Evolutionary conservation across 2,888 invertebrate species (phyloP).

Genomic region (Stenoptilia bipunctidactyla): DNA sequence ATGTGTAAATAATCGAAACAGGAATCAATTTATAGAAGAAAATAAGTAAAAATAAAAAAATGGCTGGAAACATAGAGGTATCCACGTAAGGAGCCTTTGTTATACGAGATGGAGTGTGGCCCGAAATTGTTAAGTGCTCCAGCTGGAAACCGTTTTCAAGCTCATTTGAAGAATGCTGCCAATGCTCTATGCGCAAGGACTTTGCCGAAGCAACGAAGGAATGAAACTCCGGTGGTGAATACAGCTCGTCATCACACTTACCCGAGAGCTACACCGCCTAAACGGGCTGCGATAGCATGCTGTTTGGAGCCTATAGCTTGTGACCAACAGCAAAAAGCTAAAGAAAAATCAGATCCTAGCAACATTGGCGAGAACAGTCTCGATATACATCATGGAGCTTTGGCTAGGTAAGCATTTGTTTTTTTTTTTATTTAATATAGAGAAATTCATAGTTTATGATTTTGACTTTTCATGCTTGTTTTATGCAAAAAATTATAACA

Average conservation of each 20-base stretch:
- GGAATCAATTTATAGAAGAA: no score
- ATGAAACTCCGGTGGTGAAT: slow-evolving; percentile 32
- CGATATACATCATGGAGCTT: slow-evolving; percentile 39
- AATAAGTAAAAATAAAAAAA: slow-evolving; percentile 18
- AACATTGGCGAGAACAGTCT: slow-evolving; percentile 20
- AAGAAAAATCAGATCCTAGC: neutral
- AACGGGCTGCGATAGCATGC: slow-evolving; percentile 45
- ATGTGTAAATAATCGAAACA: no score
- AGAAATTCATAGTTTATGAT: no score
- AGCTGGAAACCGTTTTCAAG: slow-evolving; percentile 53
- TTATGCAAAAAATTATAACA: no score
- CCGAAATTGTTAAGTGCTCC: slow-evolving; percentile 51
- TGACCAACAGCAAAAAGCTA: slow-evolving; percentile 26
- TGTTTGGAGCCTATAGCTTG: slow-evolving; percentile 45
- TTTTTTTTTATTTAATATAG: no score
- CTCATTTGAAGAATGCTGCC: slow-evolving; percentile 60
- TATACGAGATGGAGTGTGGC: slow-evolving; percentile 60
- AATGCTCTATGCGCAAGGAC: slow-evolving; percentile 58
- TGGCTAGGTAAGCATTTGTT: slow-evolving; percentile 44
- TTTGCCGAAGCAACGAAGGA: slow-evolving; percentile 57
- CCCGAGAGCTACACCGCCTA: slow-evolving; percentile 47
- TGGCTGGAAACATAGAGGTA: slow-evolving; percentile 47
- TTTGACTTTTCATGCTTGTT: no score
- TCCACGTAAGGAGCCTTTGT: slow-evolving; percentile 22
- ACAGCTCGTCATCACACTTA: slow-evolving; percentile 53